Evolutionary conservation across 2,888 invertebrate species (phyloP), one percentile per base, ranked within the genome.

Genomic region (Lasioglossum vierecki): DNA sequence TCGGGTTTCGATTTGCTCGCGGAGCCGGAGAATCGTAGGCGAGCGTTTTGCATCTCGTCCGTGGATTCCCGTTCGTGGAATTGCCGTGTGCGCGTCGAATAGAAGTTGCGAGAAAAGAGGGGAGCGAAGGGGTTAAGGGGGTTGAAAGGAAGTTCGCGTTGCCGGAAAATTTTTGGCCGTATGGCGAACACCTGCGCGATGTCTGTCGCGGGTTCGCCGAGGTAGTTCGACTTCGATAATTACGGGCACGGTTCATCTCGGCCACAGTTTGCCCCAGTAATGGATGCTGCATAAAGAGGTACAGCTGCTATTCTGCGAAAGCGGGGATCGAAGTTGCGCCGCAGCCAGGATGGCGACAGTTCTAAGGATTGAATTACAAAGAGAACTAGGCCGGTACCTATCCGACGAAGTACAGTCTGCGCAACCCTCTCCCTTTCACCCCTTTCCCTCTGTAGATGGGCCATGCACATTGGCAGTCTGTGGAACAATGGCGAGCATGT

Each of bases 321-420:
- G 82, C 35, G 68, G 68, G 68, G 84, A 83, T 89, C 83, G 88
- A 89, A 89, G 89, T 81, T 88, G 76, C 82, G 44, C 63, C 41
- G 70, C 44, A 39, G 63, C 74, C 76, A 80, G 83, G 78, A 86
- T 83, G 80, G 70, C 86, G 83, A 82, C 87, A 87, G 84, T 87
- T 87, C 84, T 80, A 70, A 80, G 80, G 84, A 88, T 88, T 87
- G 84, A 87, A 88, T 88, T 87, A 84, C 80, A 88, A 80, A 87
- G 88, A 82, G 88, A 88, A 88, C 87, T 88, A 88, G 88, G 87
- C 87, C 88, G 84, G 82, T 74, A 75, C 79, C 77, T 80, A 84
- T n/a, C 87, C 75, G 79, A 44, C 86, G 68, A 86, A 80, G 81
- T 82, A 80, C 73, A 71, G 79, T 78, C 78, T 68, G 57, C 66